Evolutionary conservation across 2,797 vertebrate genomes (phyloP), one percentile per base, ranked within the genome.

Genomic region (Schizothorax lantsangensis): DNA sequence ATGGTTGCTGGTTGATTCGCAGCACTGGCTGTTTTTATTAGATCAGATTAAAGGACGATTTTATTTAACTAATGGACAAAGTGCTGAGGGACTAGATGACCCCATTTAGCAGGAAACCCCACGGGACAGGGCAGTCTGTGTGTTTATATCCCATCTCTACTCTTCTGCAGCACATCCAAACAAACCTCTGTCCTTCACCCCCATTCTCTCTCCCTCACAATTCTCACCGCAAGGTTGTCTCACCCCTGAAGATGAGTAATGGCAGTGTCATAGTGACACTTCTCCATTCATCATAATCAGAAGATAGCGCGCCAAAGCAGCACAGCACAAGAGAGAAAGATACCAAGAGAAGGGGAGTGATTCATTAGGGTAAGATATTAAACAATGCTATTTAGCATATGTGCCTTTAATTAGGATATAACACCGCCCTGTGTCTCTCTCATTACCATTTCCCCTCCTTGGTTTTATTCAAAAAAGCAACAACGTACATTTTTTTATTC

Each of bases 231-330:
- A 90, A 91, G 89, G 88, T 91, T 91, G 92, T 93, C 92, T 93
- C 90, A 92, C 92, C 91, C 91, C 93, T 91, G 93, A 94, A 92
- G 92, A 95, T 95, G 94, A 95, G 94, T 95, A 95, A 95, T 94
- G 94, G 93, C 91, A 91, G 93, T 95, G 94, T 95, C 95, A 95
- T 93, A 91, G 90, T 90, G 89, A 91, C 87, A 92, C 92, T 91
- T 94, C 92, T 94, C 93, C 92, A 96, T 96, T 95, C 93, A 94
- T 96, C 95, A 94, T 91, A 92, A 95, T 95, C 94, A 94, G 91
- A 90, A 88, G 88, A 88, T 87, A 89, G 88, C 83, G 74, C n/a
- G 30, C 64, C 49, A 82, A 68, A 38, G 84, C n/a, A 71, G 85
- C 68, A 68, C 59, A 49, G 75, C n/a, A 40, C 49, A 64, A 57